These are phyloP conservation scores for Thamnophis elegans DNA, from an alignment of 2,797 vertebrate species.

Conservation along the genomic window DNA sequence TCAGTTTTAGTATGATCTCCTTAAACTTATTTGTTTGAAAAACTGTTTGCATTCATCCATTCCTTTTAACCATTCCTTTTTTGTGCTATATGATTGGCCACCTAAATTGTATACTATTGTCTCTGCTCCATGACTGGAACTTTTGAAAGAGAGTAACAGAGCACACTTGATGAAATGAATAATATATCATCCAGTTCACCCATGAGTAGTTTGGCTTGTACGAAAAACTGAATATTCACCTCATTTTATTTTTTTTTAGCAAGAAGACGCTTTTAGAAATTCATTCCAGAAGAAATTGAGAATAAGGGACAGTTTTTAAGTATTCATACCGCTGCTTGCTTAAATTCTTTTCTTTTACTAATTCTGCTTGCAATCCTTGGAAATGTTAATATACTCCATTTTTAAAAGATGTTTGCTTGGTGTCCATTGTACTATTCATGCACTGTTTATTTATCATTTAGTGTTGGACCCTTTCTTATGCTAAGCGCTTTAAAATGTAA, in stretches of 20 bases:
- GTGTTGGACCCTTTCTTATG: background rate
- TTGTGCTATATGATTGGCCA: conserved; percentile 33
- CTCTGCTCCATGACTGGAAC: conserved; percentile 40
- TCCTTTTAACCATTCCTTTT: conserved; percentile 38
- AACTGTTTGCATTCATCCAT: conserved; percentile 33
- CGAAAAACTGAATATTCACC: conserved; percentile 46
- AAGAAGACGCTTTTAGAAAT: conserved; percentile 33
- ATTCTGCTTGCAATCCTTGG: conserved; percentile 22
- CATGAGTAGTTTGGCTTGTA: conserved; percentile 38
- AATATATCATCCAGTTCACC: conserved; percentile 42
- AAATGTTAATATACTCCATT: conserved; percentile 39
- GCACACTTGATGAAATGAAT: conserved; percentile 50
- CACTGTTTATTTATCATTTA: background rate
- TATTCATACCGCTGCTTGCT: conserved; percentile 26
- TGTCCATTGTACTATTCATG: background rate
- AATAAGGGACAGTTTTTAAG: conserved; percentile 19
- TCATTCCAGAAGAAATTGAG: conserved; percentile 23
- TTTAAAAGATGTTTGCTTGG: conserved; percentile 18
- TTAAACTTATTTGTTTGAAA: conserved; percentile 23
- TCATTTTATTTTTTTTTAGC: conserved; percentile 1
- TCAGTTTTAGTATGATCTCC: conserved; percentile 10
- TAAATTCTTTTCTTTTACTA: conserved; percentile 6
- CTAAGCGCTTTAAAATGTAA: background rate
- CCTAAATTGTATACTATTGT: conserved; percentile 29
- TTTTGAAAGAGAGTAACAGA: conserved; percentile 48